Conservation (phyloP, 1,140 invertebrate species). For the Panagrolaimus sp. region DNA sequence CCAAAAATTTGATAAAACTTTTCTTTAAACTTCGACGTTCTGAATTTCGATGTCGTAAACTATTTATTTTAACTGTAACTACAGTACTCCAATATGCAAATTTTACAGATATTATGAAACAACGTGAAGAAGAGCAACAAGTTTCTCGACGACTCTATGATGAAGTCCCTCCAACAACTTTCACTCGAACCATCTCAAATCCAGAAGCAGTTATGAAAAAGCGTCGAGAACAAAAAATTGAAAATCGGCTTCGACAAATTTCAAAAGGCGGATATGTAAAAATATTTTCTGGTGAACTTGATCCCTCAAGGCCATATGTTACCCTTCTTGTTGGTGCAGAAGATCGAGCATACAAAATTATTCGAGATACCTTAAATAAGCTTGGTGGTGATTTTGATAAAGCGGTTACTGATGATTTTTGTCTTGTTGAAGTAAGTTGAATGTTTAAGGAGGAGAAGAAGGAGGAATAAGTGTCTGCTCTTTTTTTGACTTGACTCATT, state of each 20-base stretch:
- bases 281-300: conserved; percentile 92
- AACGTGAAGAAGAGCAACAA: conserved; percentile 57
- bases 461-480: too few species aligned
- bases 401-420: conserved; percentile 80
- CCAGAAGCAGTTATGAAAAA: conserved; percentile 97
- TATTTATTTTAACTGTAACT: too few species aligned
- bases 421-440: conserved; percentile 77
- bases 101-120: conserved; percentile 60
- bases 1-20: too few species aligned
- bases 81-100: too few species aligned
- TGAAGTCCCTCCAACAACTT: conserved; percentile 85
- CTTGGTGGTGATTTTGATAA: conserved; percentile 74
- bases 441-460: too few species aligned
- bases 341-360: conserved; percentile 81
- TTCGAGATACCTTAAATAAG: conserved; percentile 94
- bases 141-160: conserved; percentile 67
- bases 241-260: conserved; percentile 92
- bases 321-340: conserved; percentile 85
- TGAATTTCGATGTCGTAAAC: too few species aligned
- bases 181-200: conserved; percentile 95
- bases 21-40: too few species aligned
- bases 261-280: conserved; percentile 81
- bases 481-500: too few species aligned
- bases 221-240: conserved; percentile 88
- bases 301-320: conserved; percentile 95